A percentile compares a stretch with the other conserved stretches of the same genome.
Conservation (phyloP, 2,888 invertebrate species). For the Melanostoma mellinum region DNA sequence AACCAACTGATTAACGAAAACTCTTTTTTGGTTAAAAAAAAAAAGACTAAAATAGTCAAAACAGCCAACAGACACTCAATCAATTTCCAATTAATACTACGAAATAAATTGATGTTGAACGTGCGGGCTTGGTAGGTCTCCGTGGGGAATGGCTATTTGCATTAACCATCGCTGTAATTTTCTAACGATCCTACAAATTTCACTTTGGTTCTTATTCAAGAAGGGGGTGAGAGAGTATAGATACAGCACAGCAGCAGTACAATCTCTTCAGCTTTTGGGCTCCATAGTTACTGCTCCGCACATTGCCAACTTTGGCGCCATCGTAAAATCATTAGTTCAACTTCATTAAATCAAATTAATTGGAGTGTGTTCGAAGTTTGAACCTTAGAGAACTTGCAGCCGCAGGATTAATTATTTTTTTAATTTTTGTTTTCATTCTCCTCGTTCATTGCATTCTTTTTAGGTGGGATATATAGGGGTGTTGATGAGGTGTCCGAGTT, state of each 20-base stretch:
- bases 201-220: slow-evolving; percentile 28
- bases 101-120: slow-evolving; percentile 62
- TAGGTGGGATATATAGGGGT: neutral
- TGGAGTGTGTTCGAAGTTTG: slow-evolving; percentile 72
- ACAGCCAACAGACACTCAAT: slow-evolving; percentile 69
- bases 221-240: neutral
- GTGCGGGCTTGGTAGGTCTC: slow-evolving; percentile 1
- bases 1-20: slow-evolving; percentile 62
- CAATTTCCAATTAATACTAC: slow-evolving; percentile 71
- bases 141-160: slow-evolving; percentile 61
- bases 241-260: slow-evolving; percentile 1
- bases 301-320: slow-evolving; percentile 39
- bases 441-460: slow-evolving; percentile 48
- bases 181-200: slow-evolving; percentile 71
- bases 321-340: slow-evolving; percentile 73
- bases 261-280: neutral
- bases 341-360: slow-evolving; percentile 73
- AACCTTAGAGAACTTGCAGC: slow-evolving; percentile 68
- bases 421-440: slow-evolving; percentile 42
- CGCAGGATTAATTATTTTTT: slow-evolving; percentile 58
- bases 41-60: slow-evolving; percentile 53
- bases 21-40: slow-evolving; percentile 18
- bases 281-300: slow-evolving; percentile 30
- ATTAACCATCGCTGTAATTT: slow-evolving; percentile 69
- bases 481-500: slow-evolving; percentile 18